Evolutionary conservation across 2,797 vertebrate species (phyloP).

Genomic region (Podarcis siculus): DNA sequence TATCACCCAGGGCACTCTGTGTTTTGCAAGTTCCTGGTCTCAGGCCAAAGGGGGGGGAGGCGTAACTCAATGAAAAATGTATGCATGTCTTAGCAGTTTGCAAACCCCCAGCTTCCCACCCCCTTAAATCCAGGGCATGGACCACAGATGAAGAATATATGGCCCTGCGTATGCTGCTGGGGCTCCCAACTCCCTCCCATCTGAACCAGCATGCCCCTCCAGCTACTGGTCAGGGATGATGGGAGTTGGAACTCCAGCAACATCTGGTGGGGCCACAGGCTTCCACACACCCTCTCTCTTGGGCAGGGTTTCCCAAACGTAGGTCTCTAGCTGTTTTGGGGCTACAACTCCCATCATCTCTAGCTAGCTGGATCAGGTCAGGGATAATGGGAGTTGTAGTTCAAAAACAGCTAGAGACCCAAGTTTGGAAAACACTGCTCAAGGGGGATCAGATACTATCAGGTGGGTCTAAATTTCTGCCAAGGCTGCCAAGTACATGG

Average conservation of each 20-base stretch:
- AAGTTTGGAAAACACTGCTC: too few species aligned
- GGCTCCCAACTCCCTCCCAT: too few species aligned
- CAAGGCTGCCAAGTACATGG: not conserved
- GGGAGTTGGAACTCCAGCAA: too few species aligned
- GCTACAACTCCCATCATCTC: too few species aligned
- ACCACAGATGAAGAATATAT: not conserved
- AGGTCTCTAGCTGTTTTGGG: too few species aligned
- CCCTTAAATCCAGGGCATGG: not conserved
- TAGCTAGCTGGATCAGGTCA: not conserved
- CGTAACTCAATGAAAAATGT: constrained; percentile 32
- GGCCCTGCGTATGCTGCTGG: not conserved
- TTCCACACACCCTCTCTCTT: not conserved
- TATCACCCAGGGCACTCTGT: constrained; percentile 9
- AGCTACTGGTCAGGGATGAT: too few species aligned
- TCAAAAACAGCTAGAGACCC: not conserved
- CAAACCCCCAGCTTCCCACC: not conserved
- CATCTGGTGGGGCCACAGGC: too few species aligned
- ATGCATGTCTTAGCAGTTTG: constrained; percentile 4
- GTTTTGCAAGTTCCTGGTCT: constrained; percentile 31
- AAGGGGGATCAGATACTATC: too few species aligned
- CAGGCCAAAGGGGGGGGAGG: constrained; percentile 2
- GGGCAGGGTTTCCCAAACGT: not conserved
- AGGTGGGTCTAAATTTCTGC: not conserved
- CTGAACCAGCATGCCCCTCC: too few species aligned
- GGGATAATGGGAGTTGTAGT: not conserved